Percentiles rank a stretch among this genome's conserved stretches.
Conservation (phyloP, 2,888 invertebrate genomes). For the Octodonta nipae region DNA sequence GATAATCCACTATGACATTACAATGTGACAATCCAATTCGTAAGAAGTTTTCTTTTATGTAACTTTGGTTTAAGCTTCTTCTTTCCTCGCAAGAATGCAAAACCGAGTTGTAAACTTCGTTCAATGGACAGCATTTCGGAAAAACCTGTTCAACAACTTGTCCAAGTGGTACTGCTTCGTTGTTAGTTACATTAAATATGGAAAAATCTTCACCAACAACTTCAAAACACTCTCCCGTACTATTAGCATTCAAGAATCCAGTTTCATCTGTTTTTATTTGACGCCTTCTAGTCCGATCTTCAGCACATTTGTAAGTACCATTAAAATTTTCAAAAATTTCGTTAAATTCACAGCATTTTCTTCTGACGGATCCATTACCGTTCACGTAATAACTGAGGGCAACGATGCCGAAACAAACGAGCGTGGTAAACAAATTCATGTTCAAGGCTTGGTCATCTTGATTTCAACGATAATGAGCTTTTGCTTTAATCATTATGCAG, state of each 20-base stretch:
- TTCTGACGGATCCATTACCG: too few species aligned
- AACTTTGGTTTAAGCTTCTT: too few species aligned
- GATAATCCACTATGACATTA: slow-evolving; percentile 19
- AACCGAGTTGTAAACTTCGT: slow-evolving; percentile 16
- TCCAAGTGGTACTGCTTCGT: neutral
- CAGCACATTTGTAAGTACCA: slow-evolving; percentile 6
- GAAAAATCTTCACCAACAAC: slow-evolving; percentile 5
- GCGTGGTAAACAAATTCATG: too few species aligned
- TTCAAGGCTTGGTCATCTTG: too few species aligned
- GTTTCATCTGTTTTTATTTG: slow-evolving; percentile 8
- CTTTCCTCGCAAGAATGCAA: slow-evolving; percentile 17
- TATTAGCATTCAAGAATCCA: slow-evolving; percentile 3
- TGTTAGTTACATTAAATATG: slow-evolving; percentile 5
- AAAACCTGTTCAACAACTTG: slow-evolving; percentile 9
- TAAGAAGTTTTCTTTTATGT: slow-evolving; percentile 15
- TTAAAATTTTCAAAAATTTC: too few species aligned
- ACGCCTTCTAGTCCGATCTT: slow-evolving; percentile 6
- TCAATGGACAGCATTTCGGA: slow-evolving; percentile 25
- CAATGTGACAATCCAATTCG: slow-evolving; percentile 22
- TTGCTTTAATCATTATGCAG: too few species aligned
- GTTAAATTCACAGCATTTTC: too few species aligned
- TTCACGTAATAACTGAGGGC: too few species aligned
- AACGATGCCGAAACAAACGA: too few species aligned
- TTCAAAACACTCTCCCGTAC: slow-evolving; percentile 8
- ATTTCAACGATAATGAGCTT: too few species aligned